Conservation (phyloP, 64 coral and sea anemone species). For the Montipora efflorescens region DNA sequence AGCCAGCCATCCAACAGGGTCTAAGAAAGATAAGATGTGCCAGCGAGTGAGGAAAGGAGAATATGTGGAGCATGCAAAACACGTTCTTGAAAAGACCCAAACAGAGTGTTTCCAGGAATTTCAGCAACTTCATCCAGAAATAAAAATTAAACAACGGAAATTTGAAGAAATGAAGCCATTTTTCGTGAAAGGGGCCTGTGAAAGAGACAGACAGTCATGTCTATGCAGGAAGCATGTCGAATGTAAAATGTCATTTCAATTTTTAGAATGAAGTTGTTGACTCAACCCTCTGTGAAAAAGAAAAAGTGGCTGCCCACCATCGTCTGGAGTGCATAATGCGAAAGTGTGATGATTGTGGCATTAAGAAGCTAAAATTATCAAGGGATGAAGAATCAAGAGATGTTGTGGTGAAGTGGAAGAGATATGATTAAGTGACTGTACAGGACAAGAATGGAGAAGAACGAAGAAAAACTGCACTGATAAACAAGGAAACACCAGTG, state of each 20-base stretch:
- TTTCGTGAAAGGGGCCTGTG: conserved; percentile 64
- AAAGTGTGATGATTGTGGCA: conserved; percentile 64
- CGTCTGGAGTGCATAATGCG: conserved; percentile 12
- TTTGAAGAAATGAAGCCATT: conserved; percentile 76
- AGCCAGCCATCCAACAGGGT: conserved; percentile 39
- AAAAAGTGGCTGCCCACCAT: conserved; percentile 28
- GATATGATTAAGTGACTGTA: conserved; percentile 61
- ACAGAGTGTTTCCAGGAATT: conserved; percentile 69
- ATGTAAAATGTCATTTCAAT: conserved; percentile 61
- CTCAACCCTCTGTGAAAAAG: conserved; percentile 61
- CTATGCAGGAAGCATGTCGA: conserved; percentile 77
- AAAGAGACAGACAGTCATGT: conserved; percentile 76
- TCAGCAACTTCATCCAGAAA: conserved; percentile 72
- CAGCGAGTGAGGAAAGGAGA: conserved; percentile 36
- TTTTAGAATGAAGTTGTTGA: conserved; percentile 55
- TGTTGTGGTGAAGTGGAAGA: conserved; percentile 35
- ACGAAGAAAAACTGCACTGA: conserved; percentile 47
- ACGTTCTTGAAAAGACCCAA: conserved; percentile 69
- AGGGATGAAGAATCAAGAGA: conserved; percentile 40
- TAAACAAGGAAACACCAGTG: conserved; percentile 60
- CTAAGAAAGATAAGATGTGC: conserved; percentile 62
- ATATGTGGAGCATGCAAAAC: conserved; percentile 65
- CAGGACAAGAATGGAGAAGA: conserved; percentile 72
- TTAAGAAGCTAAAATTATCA: conserved; percentile 43
- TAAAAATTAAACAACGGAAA: conserved; percentile 74